Percentiles rank a stretch among this genome's conserved stretches.
Conservation (phyloP, 2,113 vertebrate species). For the Orthonyx spaldingii region DNA sequence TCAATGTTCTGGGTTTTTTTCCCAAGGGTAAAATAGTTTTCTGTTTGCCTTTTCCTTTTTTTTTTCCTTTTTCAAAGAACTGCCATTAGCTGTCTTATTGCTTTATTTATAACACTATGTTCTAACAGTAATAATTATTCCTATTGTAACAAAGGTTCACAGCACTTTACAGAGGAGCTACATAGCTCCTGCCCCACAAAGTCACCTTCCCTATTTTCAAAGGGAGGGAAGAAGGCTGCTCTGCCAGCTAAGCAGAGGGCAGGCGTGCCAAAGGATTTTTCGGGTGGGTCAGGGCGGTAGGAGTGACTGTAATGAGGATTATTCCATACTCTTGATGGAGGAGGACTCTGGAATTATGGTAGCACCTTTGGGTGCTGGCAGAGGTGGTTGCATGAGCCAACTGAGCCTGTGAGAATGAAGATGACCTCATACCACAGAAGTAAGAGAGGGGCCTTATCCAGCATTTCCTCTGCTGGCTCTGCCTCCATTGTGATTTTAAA, state of each 20-base stretch:
- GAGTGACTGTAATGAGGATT: neutral
- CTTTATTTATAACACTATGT: neutral
- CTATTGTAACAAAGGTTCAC: neutral
- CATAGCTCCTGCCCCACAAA: neutral
- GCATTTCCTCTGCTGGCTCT: neutral
- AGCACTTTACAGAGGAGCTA: neutral
- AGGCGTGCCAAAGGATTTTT: neutral
- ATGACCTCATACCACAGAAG: rapidly evolving
- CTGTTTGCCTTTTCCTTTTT: neutral
- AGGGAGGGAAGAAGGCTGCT: neutral
- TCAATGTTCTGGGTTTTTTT: neutral
- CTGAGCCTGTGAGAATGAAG: neutral
- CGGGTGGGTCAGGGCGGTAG: neutral
- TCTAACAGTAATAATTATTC: neutral
- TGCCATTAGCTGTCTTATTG: neutral
- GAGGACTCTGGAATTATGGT: neutral
- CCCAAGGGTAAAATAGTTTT: neutral
- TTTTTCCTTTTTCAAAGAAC: neutral
- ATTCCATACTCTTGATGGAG: neutral
- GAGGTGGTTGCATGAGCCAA: neutral
- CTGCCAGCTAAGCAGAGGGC: neutral
- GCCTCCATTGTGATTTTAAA: neutral
- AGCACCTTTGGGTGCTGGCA: neutral
- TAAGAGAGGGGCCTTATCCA: neutral
- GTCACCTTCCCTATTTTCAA: neutral